A percentile compares a stretch with the other conserved stretches of the same genome.
Evolutionary conservation across 2,113 vertebrate species (phyloP).

Genomic region (Oncorhynchus mykiss): DNA sequence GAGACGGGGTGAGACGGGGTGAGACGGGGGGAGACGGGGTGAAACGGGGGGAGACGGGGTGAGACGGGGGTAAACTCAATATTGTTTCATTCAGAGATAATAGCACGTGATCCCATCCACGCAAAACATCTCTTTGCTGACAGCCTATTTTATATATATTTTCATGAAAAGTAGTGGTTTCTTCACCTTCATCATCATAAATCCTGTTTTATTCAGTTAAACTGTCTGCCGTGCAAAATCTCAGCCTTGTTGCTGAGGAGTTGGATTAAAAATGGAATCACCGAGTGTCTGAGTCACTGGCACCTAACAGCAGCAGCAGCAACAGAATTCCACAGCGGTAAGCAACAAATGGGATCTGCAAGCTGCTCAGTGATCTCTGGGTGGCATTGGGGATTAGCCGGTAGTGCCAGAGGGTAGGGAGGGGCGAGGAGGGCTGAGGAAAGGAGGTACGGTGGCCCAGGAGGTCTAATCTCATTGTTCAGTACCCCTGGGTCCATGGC

Average conservation of each 20-base stretch:
- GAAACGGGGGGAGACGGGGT: no score
- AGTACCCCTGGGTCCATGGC: not conserved
- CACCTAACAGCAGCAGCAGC: constrained; percentile 54
- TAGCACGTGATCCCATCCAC: no score
- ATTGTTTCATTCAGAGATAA: no score
- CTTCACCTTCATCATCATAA: constrained; percentile 15
- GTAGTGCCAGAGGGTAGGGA: constrained; percentile 32
- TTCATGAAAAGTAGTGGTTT: no score
- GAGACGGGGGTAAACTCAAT: no score
- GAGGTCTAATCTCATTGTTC: constrained; percentile 1
- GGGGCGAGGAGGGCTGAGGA: constrained; percentile 29
- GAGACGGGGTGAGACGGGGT: no score
- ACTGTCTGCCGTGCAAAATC: constrained; percentile 62
- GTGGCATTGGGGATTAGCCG: constrained; percentile 66
- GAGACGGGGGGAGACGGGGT: no score
- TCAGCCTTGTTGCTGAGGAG: constrained; percentile 58
- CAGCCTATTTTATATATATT: no score
- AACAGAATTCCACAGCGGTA: constrained; percentile 68
- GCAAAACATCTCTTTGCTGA: no score
- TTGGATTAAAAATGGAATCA: constrained; percentile 63
- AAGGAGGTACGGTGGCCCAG: constrained; percentile 1
- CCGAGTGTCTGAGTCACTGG: constrained; percentile 49
- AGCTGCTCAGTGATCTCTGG: constrained; percentile 46
- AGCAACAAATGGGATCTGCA: constrained; percentile 54
- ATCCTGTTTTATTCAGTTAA: constrained; percentile 49